A percentile compares a stretch with the other conserved stretches of the same genome.
phyloP scores from a whole-genome alignment of 2,888 invertebrate genomes.

The Volucella bombylans region DNA sequence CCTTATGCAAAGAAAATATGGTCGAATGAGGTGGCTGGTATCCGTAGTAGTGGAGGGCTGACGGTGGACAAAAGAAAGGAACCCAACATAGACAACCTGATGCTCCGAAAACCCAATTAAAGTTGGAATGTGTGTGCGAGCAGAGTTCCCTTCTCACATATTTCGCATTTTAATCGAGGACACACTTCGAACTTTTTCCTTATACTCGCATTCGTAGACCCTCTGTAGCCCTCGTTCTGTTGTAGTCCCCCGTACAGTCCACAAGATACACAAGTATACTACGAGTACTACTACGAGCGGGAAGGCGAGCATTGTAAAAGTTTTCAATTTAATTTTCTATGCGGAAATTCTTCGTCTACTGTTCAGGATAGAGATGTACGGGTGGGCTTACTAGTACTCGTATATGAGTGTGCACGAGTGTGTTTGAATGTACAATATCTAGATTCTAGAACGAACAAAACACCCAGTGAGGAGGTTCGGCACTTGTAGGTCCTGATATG shows the following conservation, averaged over 20 bases:
- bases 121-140: slow-evolving; percentile 69
- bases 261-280: slow-evolving; percentile 13
- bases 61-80: not conserved
- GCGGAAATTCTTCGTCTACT: slow-evolving; percentile 65
- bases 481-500: slow-evolving; percentile 41
- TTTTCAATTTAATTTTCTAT: slow-evolving; percentile 74
- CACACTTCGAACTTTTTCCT: slow-evolving; percentile 69
- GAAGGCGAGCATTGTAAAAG: slow-evolving; percentile 63
- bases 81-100: slow-evolving; percentile 67
- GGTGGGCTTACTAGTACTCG: slow-evolving; percentile 14
- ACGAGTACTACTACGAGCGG: slow-evolving; percentile 21
- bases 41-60: too few species aligned
- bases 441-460: too few species aligned
- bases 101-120: slow-evolving; percentile 74
- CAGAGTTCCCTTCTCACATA: slow-evolving; percentile 56
- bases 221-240: slow-evolving; percentile 5
- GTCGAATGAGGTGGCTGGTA: slow-evolving; percentile 4
- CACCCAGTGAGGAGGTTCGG: not conserved
- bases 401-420: slow-evolving; percentile 5
- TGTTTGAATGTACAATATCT: not conserved
- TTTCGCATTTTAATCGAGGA: slow-evolving; percentile 72
- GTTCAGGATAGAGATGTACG: slow-evolving; percentile 50
- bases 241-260: not conserved
- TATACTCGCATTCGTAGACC: slow-evolving; percentile 15
- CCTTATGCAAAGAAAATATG: slow-evolving; percentile 31